Conservation (phyloP, 2,888 invertebrate species). For the Sacculina carcini region DNA sequence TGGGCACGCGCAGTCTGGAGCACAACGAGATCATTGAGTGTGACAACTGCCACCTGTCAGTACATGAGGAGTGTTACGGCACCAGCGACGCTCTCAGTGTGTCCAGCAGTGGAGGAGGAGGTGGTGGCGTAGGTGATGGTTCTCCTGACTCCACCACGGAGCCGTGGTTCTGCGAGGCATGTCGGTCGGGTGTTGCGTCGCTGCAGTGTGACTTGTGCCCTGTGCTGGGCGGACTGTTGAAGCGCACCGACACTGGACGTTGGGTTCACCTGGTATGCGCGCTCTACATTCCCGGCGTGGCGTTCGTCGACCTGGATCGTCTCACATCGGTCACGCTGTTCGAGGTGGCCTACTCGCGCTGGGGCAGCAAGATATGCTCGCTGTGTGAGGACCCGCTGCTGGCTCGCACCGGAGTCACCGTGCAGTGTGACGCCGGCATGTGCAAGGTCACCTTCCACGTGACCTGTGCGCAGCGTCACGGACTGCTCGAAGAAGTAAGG, state of each 20-base stretch:
- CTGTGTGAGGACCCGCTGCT: constrained; percentile 64
- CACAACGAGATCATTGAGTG: constrained; percentile 91
- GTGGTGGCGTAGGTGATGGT: no score
- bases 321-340: constrained; percentile 71
- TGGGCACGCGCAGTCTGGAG: constrained; percentile 74
- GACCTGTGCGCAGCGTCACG: constrained; percentile 85
- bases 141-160: constrained; percentile 88
- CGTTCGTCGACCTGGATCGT: constrained; percentile 77
- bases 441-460: constrained; percentile 93
- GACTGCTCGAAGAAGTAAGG: constrained; percentile 71
- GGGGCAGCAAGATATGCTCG: constrained; percentile 78
- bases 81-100: constrained; percentile 59
- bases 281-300: constrained; percentile 85
- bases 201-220: constrained; percentile 37
- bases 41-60: constrained; percentile 83
- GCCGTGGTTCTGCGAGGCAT: constrained; percentile 98
- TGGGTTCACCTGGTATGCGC: constrained; percentile 98
- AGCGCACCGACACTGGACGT: constrained; percentile 87
- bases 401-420: constrained; percentile 76
- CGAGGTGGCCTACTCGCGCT: constrained; percentile 89
- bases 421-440: constrained; percentile 94
- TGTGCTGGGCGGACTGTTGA: constrained; percentile 22
- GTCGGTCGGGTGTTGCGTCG: constrained; percentile 61
- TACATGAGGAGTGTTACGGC: constrained; percentile 53
- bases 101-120: constrained; percentile 69